These are phyloP conservation scores for Neria commutata DNA, from an alignment of 2,888 invertebrate species.

Conservation along the genomic window DNA sequence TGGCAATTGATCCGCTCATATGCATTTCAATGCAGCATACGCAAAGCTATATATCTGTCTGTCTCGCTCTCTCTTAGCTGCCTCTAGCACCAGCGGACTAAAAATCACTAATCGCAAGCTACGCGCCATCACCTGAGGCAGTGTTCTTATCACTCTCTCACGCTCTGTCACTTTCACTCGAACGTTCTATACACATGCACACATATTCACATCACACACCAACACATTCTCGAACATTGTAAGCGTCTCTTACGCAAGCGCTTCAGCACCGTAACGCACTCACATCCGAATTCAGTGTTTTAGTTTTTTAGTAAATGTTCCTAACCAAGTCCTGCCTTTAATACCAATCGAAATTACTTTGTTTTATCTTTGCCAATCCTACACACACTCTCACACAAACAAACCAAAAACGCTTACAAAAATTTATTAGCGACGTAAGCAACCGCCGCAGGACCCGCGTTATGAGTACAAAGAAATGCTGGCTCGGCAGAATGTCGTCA, in stretches of 20 bases:
- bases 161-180: too few relatives aligned
- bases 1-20: too few relatives aligned
- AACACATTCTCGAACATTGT: background rate
- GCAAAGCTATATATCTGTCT: conserved; percentile 19
- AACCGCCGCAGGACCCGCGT: conserved; percentile 33
- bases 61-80: conserved; percentile 12
- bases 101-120: too few relatives aligned
- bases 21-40: too few relatives aligned
- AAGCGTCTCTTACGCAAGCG: conserved; percentile 4
- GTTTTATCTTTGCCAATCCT: conserved; percentile 17
- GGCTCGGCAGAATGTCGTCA: conserved; percentile 33
- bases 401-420: conserved; percentile 30
- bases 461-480: conserved; percentile 51
- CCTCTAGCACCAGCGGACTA: too few relatives aligned
- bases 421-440: conserved; percentile 45
- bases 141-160: background rate
- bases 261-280: conserved; percentile 1
- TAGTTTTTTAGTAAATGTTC: conserved; percentile 8
- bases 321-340: conserved; percentile 19
- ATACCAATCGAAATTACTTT: too few relatives aligned
- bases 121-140: background rate
- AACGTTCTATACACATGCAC: background rate
- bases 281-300: background rate
- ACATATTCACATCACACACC: background rate
- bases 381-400: conserved; percentile 30